These are phyloP conservation scores for cattle (Bos taurus) DNA, from an alignment of 2,113 vertebrate species.

Conservation along the genomic window DNA sequence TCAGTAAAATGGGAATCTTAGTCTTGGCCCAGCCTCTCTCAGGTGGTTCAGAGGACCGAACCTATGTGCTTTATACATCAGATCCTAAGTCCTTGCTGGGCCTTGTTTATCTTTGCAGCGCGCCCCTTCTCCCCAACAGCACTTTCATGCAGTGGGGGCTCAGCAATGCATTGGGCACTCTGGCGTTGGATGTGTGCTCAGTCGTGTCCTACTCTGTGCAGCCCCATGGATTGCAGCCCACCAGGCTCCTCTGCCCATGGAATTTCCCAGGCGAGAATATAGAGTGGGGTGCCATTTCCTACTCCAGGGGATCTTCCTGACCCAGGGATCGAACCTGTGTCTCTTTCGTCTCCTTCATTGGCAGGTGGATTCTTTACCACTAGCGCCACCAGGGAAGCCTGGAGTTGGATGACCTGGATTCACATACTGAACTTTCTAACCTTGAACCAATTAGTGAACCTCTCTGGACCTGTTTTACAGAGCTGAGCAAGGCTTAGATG, in stretches of 20 bases:
- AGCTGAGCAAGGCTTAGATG: background rate
- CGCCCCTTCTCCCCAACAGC: fast-evolving
- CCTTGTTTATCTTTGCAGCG: background rate
- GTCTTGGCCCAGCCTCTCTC: background rate
- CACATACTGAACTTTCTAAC: background rate
- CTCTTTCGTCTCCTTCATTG: background rate
- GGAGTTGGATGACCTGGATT: background rate
- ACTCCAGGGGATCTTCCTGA: background rate
- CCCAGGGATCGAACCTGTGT: background rate
- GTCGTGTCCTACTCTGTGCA: background rate
- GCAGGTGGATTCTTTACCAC: background rate
- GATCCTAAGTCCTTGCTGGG: background rate
- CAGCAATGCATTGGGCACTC: background rate
- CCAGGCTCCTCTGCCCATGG: background rate
- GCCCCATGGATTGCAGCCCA: background rate
- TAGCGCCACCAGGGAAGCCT: background rate
- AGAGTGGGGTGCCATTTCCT: background rate
- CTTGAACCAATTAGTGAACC: background rate
- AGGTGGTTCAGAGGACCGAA: background rate
- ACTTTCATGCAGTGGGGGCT: background rate
- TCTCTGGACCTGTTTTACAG: background rate
- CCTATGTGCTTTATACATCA: background rate
- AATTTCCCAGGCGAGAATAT: background rate
- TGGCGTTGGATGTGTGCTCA: background rate
- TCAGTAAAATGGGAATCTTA: background rate